phyloP scores from a whole-genome alignment of 1,140 invertebrate genomes.

The Sarcophaga bullata region DNA sequence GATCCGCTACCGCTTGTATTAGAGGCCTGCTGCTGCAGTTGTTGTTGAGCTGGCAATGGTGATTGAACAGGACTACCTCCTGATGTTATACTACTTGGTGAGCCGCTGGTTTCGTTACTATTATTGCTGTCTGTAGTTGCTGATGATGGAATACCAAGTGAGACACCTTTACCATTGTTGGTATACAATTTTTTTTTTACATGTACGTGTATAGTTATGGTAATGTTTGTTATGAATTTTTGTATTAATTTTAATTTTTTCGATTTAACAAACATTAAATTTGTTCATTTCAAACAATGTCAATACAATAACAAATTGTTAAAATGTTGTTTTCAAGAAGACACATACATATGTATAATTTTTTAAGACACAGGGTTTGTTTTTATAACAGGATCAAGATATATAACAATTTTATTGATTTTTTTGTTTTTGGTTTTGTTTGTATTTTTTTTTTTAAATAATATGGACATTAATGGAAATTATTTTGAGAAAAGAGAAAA shows the following conservation, averaged over 20 bases:
- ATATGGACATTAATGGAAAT: slow-evolving; percentile 34
- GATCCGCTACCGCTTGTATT: slow-evolving; percentile 52
- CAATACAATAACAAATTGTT: slow-evolving; percentile 29
- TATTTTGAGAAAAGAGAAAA: slow-evolving; percentile 36
- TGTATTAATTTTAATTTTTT: slow-evolving; percentile 34
- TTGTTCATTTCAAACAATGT: slow-evolving; percentile 21
- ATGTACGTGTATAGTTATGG: slow-evolving; percentile 39
- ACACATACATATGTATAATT: slow-evolving; percentile 36
- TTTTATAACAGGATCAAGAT: slow-evolving; percentile 36
- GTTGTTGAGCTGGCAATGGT: slow-evolving; percentile 64
- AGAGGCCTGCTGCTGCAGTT: slow-evolving; percentile 41
- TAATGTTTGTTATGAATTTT: slow-evolving; percentile 36
- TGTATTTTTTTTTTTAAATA: neutral
- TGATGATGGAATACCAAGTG: slow-evolving; percentile 74
- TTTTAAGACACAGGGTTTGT: slow-evolving; percentile 10
- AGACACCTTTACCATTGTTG: slow-evolving; percentile 47
- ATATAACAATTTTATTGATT: slow-evolving; percentile 12
- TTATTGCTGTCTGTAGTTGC: slow-evolving; percentile 85
- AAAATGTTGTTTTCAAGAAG: slow-evolving; percentile 39
- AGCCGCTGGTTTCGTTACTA: slow-evolving; percentile 82
- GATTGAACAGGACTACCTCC: slow-evolving; percentile 68
- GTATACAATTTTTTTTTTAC: slow-evolving; percentile 29
- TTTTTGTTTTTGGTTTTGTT: slow-evolving; percentile 24
- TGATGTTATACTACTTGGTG: slow-evolving; percentile 84
- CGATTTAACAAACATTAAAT: neutral